phyloP scores from a whole-genome alignment of 2,888 invertebrate genomes.

The Drosophila yooni region DNA sequence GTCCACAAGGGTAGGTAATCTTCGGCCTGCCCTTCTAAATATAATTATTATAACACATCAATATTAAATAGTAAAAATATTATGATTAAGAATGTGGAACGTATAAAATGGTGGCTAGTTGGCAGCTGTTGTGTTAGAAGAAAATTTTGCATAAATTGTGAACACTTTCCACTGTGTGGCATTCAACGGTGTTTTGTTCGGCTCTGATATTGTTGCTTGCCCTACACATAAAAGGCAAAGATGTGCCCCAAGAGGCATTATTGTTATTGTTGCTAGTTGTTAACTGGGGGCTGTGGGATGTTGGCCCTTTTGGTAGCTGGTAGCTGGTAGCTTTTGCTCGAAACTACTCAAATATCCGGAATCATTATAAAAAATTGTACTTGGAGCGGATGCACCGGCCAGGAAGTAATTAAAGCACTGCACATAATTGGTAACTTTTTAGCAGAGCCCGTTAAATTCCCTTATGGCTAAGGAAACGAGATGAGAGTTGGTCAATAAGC shows the following conservation, averaged over 20 bases:
- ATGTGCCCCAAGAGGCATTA: slow-evolving; percentile 53
- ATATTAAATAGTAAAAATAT: background rate
- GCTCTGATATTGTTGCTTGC: slow-evolving; percentile 51
- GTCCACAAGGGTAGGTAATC: too few species aligned
- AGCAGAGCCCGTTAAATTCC: slow-evolving; percentile 39
- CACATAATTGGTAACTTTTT: slow-evolving; percentile 74
- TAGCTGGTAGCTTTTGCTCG: slow-evolving; percentile 67
- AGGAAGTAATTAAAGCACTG: slow-evolving; percentile 74
- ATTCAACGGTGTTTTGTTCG: slow-evolving; percentile 50
- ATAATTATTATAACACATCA: background rate
- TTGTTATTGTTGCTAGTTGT: slow-evolving; percentile 62
- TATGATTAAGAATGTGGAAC: background rate
- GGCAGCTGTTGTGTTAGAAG: background rate
- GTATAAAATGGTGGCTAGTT: background rate
- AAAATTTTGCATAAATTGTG: background rate
- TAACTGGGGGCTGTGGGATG: slow-evolving; percentile 14
- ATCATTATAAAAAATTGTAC: slow-evolving; percentile 76
- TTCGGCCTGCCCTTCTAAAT: background rate
- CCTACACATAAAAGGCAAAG: slow-evolving; percentile 52
- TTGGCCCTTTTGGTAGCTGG: slow-evolving; percentile 41
- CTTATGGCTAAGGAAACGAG: slow-evolving; percentile 33
- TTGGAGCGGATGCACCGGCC: slow-evolving; percentile 57
- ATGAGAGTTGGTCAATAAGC: slow-evolving; percentile 19
- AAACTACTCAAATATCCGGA: slow-evolving; percentile 79
- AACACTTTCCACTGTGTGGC: slow-evolving; percentile 43